Percentiles rank a stretch among this genome's conserved stretches.
These are phyloP conservation scores for Staurois parvus DNA, from an alignment of 2,797 vertebrate species.

Conservation along the genomic window DNA sequence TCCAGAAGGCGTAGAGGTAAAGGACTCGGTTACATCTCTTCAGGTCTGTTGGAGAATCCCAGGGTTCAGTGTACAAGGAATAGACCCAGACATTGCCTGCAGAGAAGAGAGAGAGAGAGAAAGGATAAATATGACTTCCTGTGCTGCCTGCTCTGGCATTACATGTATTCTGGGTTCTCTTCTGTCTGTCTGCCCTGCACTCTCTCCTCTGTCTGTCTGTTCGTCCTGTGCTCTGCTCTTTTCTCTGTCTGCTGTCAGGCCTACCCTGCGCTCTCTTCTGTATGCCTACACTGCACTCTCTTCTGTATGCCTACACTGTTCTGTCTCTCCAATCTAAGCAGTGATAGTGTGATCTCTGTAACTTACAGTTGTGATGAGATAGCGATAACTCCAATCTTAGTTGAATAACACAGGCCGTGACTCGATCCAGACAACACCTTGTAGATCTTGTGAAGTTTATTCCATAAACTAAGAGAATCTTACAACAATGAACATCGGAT, in stretches of 20 bases:
- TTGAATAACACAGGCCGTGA: too few species aligned
- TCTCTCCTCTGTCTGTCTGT: not conserved
- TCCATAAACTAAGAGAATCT: too few species aligned
- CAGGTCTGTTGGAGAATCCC: not conserved
- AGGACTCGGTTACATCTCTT: conserved; percentile 47
- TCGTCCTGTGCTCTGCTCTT: not conserved
- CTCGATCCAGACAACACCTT: too few species aligned
- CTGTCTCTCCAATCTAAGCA: too few species aligned
- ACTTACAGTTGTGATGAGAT: too few species aligned
- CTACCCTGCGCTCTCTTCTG: not conserved
- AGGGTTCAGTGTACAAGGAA: conserved; percentile 39
- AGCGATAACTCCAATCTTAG: too few species aligned
- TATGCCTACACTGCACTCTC: not conserved
- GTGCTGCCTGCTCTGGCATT: not conserved
- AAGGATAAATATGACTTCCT: not conserved
- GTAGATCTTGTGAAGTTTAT: too few species aligned
- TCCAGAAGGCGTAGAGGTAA: conserved; percentile 61
- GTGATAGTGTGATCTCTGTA: too few species aligned
- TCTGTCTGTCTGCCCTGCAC: not conserved
- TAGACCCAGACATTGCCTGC: conserved; percentile 63
- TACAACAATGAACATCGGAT: too few species aligned
- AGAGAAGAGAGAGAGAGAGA: not conserved
- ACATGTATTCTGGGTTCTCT: too few species aligned
- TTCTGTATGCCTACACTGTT: too few species aligned
- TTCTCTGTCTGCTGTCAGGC: not conserved